Percentiles rank a stretch among this genome's conserved stretches.
Evolutionary conservation across 2,888 invertebrate species (phyloP).

Genomic region (Andricus curvator): DNA sequence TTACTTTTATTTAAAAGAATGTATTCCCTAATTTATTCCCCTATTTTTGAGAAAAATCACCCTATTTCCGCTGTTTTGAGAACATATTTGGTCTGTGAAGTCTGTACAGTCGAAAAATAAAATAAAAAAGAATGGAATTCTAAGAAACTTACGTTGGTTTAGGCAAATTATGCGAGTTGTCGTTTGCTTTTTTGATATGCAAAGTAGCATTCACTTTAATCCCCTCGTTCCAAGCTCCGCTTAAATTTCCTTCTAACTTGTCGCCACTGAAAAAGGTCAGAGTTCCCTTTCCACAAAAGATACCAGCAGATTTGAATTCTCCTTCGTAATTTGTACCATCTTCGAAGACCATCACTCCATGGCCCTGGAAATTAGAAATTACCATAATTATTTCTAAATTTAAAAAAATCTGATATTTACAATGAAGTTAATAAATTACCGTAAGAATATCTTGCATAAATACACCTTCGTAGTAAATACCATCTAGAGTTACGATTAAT

Average conservation of each 20-base stretch:
- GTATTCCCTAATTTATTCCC: no score
- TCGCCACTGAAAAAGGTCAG: conserved; percentile 90
- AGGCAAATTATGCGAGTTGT: conserved; percentile 75
- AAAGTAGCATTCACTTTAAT: conserved; percentile 88
- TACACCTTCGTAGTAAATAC: conserved; percentile 93
- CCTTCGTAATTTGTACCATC: conserved; percentile 95
- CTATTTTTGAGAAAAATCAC: no score
- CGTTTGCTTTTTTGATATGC: conserved; percentile 83
- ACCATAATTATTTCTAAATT: background rate
- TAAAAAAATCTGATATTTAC: background rate
- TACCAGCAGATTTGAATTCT: conserved; percentile 88
- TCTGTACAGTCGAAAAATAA: background rate
- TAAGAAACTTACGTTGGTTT: conserved; percentile 49
- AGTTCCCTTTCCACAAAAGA: conserved; percentile 89
- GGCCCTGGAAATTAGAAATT: conserved; percentile 81
- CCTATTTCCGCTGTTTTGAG: no score
- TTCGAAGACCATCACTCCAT: conserved; percentile 92
- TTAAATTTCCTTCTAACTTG: conserved; percentile 86
- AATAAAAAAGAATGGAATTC: background rate
- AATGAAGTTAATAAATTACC: conserved; percentile 75
- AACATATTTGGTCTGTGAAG: no score
- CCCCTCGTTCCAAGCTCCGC: conserved; percentile 88
- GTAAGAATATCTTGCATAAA: conserved; percentile 89
- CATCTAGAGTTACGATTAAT: conserved; percentile 92
- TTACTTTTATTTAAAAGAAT: no score